These are phyloP conservation scores for Pygoscelis antarcticus DNA, from an alignment of 2,113 vertebrate genomes.

Conservation along the genomic window DNA sequence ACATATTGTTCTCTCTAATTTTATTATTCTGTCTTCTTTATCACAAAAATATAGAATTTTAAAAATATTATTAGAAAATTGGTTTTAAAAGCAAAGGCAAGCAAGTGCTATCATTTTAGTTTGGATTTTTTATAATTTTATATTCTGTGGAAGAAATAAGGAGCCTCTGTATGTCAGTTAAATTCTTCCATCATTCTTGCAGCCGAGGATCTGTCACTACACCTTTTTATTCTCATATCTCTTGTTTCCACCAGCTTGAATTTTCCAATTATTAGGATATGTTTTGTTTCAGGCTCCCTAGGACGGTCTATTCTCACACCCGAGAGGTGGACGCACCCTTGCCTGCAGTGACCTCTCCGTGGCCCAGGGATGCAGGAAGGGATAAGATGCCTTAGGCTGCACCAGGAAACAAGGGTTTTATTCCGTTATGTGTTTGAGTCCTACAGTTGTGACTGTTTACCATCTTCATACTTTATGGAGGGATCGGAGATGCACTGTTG, in stretches of 20 bases:
- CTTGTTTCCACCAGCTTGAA: neutral
- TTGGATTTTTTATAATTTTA: neutral
- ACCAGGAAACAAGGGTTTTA: neutral
- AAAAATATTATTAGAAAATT: neutral
- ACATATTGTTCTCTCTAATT: neutral
- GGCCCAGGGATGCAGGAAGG: neutral
- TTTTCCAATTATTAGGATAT: neutral
- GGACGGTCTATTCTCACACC: neutral
- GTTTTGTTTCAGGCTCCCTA: neutral
- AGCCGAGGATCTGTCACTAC: neutral
- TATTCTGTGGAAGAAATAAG: neutral
- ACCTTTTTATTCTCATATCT: neutral
- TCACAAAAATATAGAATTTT: neutral
- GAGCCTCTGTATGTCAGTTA: neutral
- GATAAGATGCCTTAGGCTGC: neutral
- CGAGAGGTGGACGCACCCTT: neutral
- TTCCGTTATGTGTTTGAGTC: neutral
- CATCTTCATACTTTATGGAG: neutral
- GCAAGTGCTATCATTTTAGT: neutral
- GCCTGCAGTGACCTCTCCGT: neutral
- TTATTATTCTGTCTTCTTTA: neutral
- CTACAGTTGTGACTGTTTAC: neutral
- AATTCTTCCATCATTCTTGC: neutral
- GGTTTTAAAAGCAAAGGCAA: neutral
- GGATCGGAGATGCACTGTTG: neutral